Conservation (phyloP, 2,888 invertebrate genomes). For the Drosophila macrospina region DNA sequence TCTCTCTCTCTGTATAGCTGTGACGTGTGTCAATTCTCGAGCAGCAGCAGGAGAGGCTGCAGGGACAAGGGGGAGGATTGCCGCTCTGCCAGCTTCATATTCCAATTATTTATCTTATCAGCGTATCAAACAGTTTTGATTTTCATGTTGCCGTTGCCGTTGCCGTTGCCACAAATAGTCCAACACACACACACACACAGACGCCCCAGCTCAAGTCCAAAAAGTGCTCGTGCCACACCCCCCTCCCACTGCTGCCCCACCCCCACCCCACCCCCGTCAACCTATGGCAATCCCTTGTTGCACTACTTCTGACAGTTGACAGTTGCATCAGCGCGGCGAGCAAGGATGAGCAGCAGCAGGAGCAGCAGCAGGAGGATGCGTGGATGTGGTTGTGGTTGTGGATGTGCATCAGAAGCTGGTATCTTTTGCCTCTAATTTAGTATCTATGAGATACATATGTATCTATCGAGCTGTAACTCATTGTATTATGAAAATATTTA, state of each 20-base stretch:
- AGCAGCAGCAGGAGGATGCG: not conserved
- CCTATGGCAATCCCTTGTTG: conserved; percentile 36
- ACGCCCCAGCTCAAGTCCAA: conserved; percentile 3
- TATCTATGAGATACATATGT: conserved; percentile 44
- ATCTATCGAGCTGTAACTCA: conserved; percentile 25
- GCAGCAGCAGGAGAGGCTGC: conserved; percentile 1
- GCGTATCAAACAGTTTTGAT: conserved; percentile 70
- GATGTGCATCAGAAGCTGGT: conserved; percentile 11
- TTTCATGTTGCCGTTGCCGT: conserved; percentile 40
- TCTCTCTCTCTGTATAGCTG: not conserved
- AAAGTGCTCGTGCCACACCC: not conserved
- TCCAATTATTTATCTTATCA: conserved; percentile 80
- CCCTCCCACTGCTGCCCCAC: too few relatives aligned
- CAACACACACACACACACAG: conserved; percentile 24
- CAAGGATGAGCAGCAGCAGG: not conserved
- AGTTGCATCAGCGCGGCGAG: conserved; percentile 76
- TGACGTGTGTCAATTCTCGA: conserved; percentile 47
- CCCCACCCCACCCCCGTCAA: too few relatives aligned
- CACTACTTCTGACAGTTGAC: conserved; percentile 70
- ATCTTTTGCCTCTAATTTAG: conserved; percentile 51
- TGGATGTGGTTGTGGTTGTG: too few relatives aligned
- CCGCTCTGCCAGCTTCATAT: conserved; percentile 69
- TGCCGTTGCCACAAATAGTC: conserved; percentile 48
- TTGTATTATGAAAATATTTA: conserved; percentile 67
- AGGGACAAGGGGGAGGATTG: not conserved